Percentiles rank a stretch among this genome's conserved stretches.
Evolutionary conservation across 2,113 vertebrate species (phyloP).

Genomic region (Vulpes ferrilata): DNA sequence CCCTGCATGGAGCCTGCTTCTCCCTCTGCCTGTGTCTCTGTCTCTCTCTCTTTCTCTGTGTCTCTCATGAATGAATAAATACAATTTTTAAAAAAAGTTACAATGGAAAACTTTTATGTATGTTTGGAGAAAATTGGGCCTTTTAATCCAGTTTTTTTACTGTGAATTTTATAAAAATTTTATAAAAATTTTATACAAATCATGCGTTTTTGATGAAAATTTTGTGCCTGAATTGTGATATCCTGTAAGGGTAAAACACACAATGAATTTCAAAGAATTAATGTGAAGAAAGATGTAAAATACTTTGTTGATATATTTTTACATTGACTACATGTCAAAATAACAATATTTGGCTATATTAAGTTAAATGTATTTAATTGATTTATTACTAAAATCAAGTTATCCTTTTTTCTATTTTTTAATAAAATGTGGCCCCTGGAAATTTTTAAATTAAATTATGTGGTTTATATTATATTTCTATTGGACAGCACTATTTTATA

Average conservation of each 20-base stretch:
- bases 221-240: neutral
- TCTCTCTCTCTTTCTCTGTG: too few relatives aligned
- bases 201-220: neutral
- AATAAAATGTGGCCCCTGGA: neutral
- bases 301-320: neutral
- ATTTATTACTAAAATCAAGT: neutral
- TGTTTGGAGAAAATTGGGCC: neutral
- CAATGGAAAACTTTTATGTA: neutral
- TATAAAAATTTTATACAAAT: neutral
- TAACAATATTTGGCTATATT: neutral
- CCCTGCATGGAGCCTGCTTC: too few relatives aligned
- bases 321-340: neutral
- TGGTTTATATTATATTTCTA: neutral
- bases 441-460: neutral
- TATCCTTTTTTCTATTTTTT: neutral
- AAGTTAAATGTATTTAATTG: neutral
- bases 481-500: neutral
- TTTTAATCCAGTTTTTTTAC: neutral
- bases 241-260: neutral
- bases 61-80: too few relatives aligned
- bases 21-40: too few relatives aligned
- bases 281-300: neutral
- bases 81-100: too few relatives aligned
- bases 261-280: neutral
- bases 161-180: constrained; percentile 2